Percentiles rank a stretch among this genome's conserved stretches.
phyloP scores from a whole-genome alignment of 2,113 vertebrate genomes.

The Amia ocellicauda region DNA sequence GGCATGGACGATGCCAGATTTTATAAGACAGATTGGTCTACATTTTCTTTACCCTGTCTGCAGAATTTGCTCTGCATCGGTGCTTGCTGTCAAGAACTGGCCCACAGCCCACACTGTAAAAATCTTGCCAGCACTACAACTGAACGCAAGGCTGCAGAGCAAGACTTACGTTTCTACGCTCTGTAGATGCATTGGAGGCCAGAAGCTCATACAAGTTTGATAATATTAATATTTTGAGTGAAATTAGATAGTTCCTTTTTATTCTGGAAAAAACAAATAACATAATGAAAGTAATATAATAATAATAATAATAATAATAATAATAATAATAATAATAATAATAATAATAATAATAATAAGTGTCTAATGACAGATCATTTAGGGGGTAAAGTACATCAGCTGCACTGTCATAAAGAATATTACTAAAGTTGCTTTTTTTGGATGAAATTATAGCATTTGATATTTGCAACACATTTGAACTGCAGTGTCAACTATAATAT shows the following conservation, averaged over 20 bases:
- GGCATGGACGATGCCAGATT: neutral
- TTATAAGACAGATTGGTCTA: conserved; percentile 4
- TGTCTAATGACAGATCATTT: neutral
- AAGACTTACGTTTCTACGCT: neutral
- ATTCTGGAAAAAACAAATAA: too few relatives aligned
- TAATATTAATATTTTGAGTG: too few relatives aligned
- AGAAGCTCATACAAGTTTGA: too few relatives aligned
- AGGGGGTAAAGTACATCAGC: neutral
- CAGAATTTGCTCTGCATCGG: conserved; percentile 16
- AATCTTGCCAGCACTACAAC: neutral
- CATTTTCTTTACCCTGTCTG: conserved; percentile 7
- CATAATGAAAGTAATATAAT: too few relatives aligned
- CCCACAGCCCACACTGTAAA: conserved; percentile 3
- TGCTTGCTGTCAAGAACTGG: conserved; percentile 15
- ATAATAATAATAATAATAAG: too few relatives aligned
- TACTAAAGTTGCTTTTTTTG: neutral
- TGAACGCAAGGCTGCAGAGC: neutral
- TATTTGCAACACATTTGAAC: conserved; percentile 4
- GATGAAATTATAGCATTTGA: neutral
- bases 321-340: too few relatives aligned
- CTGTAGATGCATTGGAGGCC: too few relatives aligned
- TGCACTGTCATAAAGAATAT: neutral
- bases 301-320: too few relatives aligned
- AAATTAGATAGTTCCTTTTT: too few relatives aligned
- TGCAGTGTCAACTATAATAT: neutral